Base-by-base conservation (phyloP, 2,113 vertebrate genomes). In the Pachycephala philippinensis region DNA sequence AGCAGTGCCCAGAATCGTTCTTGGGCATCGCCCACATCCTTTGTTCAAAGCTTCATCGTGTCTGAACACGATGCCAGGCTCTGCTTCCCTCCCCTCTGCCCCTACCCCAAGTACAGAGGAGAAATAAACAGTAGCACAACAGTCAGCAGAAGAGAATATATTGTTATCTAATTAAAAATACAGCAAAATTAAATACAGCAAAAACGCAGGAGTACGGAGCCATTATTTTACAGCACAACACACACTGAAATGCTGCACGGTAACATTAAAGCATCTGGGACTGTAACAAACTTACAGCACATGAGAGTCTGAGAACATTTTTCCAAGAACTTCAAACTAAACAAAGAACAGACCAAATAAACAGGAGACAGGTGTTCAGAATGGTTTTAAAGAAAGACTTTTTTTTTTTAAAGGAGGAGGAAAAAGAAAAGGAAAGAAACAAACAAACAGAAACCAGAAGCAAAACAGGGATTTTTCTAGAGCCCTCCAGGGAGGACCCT, bases 81-180 rank as follows among this genome's bases (percentile, higher is more conserved):
- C 74, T 30, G 28, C 75, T 80, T 52, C 37, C 85, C 64, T 66
- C 85, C 77, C 87, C 66, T 86, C 78, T 83, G 42, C 40, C 83
- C 86, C 79, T 35, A 5, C 24, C 92, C 88, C 91, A 5, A 77
- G 89, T 28, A 57, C 91, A 89, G 70, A 81, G 93, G 69, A 86
- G 87, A 93, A 92, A 95, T 86, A 78, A 96, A 95, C 8, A 69
- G 87, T 84, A 95, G 93, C 90, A 97, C 96, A 91, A 93, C 2
- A 0, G 74, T 80, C 86, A 83, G 96, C 91, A 83, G 94, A 94
- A 96, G 80, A 91, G 23, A 57, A 94, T 95, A 82, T 94, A 96
- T 97, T 95, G 93, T 93, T 82, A 90, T 47, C 95, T 94, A 97
- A 96, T 96, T 83, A 93, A 93, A 95, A 96, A 92, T 96, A 97